Evolutionary conservation across 1,140 invertebrate species (phyloP).

Genomic region (Drosophila nebulosa): DNA sequence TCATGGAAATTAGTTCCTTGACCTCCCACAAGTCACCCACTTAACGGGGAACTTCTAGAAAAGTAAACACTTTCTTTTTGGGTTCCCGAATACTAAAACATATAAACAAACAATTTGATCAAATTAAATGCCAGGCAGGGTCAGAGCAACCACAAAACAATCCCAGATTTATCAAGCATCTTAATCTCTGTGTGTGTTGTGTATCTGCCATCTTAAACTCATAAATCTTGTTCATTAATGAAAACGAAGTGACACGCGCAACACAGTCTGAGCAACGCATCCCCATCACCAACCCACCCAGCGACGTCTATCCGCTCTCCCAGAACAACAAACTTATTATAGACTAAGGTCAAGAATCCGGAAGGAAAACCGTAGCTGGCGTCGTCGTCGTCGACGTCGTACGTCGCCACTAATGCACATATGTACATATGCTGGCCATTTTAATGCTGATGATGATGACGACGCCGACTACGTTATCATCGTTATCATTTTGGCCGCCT

Average conservation of each 20-base stretch:
- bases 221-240: constrained; percentile 68
- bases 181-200: constrained; percentile 40
- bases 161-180: constrained; percentile 2
- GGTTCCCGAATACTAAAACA: background rate
- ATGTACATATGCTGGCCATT: constrained; percentile 65
- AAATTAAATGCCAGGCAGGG: constrained; percentile 50
- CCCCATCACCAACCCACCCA: constrained; percentile 3
- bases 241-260: constrained; percentile 60
- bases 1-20: constrained; percentile 15
- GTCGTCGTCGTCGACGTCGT: constrained; percentile 40
- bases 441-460: constrained; percentile 36
- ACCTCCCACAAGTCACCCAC: constrained; percentile 26
- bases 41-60: too few species aligned
- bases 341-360: constrained; percentile 78
- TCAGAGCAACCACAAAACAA: constrained; percentile 34
- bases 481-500: constrained; percentile 72
- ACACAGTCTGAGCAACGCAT: constrained; percentile 11
- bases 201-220: constrained; percentile 63
- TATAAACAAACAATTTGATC: constrained; percentile 57
- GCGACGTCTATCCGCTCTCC: background rate
- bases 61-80: constrained; percentile 29
- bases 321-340: constrained; percentile 55
- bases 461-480: constrained; percentile 13
- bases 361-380: constrained; percentile 42
- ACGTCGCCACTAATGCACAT: constrained; percentile 63